phyloP scores from a whole-genome alignment of 1,140 invertebrate species.

The Cardiocondyla obscurior region DNA sequence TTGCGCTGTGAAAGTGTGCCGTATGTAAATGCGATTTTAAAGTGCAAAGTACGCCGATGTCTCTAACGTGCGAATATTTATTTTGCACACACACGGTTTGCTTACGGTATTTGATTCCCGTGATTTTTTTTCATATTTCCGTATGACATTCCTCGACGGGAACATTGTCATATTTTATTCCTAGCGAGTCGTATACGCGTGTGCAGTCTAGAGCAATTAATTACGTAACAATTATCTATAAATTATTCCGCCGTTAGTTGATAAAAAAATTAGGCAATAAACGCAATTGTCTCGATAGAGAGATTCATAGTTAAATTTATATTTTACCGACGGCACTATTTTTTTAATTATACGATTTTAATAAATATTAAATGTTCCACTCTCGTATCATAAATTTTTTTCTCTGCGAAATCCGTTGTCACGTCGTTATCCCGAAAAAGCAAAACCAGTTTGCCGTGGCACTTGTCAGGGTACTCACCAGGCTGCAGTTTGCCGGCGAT shows the following conservation, averaged over 20 bases:
- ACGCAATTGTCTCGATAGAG: background rate
- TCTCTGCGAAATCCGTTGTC: background rate
- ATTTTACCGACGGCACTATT: background rate
- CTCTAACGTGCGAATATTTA: conserved; percentile 2
- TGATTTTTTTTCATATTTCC: background rate
- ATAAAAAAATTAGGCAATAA: background rate
- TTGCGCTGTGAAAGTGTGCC: conserved; percentile 21
- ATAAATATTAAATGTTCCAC: no score
- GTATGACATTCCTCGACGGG: background rate
- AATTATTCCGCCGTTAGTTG: background rate
- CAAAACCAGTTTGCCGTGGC: background rate
- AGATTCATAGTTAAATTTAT: background rate
- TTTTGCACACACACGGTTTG: background rate
- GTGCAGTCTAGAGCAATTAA: background rate
- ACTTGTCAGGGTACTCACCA: conserved; percentile 9
- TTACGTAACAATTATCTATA: background rate
- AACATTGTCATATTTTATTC: background rate
- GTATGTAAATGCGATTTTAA: conserved; percentile 18
- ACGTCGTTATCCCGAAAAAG: background rate
- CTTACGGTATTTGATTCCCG: background rate
- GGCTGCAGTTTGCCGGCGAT: conserved; percentile 12
- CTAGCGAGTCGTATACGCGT: background rate
- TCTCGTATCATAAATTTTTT: no score
- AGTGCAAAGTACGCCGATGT: background rate
- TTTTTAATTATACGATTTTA: background rate